Evolutionary conservation across 2,888 invertebrate genomes (phyloP), one percentile per base, ranked within the genome.

Genomic region (Xylota sylvarum): DNA sequence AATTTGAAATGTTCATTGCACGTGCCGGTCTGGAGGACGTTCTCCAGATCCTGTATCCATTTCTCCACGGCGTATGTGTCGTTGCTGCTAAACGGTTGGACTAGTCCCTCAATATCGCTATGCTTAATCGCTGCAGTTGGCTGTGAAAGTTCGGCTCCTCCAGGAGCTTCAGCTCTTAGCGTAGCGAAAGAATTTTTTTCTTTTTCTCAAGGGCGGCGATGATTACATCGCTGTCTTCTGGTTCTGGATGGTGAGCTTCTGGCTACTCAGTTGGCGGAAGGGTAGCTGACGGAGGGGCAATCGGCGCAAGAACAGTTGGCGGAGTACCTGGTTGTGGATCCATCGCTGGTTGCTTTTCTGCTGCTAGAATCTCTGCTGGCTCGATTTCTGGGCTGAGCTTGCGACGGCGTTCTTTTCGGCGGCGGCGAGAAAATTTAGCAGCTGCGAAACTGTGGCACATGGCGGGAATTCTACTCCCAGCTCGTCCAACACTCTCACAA

Each of bases 21-120:
- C 17, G 1, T 1, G 4, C 32, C 14, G 14, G 32, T 56, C 19
- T 50, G 19, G 2, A 6, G 4, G 23, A 50, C 50, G 12, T n/a
- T 50, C 5, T 14, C 32, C 4, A 62, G 37, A 12, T 62, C 23
- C 12, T 62, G 10, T 0, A 62, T 4, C 43, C 62, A 43, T n/a
- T 62, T 40, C 2, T 43, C 23, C 0, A 40, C 40, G 2, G 60
- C 40, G 12, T 43, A 62, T 6, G 62, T 19, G n/a, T 43, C 62
- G 23, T 62, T 43, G 17, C 37, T 43, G 9, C 56, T 56, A 7
- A 56, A 56, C 7, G 14, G 14, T 23, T 17, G 40, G 1, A 62
- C 62, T 10, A 62, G 6, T 43, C 62, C 40, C 27, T 62, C 62
- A 5, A 62, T 23, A 12, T 62, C 62, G 27, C 6, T 2, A 62